Conservation (phyloP, 1,140 invertebrate species). For the Euborellia annulipes region DNA sequence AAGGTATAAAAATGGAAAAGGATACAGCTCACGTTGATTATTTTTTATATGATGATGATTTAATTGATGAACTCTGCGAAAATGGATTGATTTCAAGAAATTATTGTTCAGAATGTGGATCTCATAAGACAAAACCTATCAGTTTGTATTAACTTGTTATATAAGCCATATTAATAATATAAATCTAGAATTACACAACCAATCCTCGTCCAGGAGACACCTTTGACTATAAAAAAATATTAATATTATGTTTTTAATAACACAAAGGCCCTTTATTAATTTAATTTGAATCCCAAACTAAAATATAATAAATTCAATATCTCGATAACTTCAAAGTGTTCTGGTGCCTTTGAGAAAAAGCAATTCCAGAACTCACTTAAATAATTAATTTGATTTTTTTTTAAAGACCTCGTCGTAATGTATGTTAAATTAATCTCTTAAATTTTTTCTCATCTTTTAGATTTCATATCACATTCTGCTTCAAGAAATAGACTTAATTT, state of each 20-base stretch:
- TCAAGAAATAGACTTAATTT: conserved; percentile 40
- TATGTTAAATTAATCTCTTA: conserved; percentile 7
- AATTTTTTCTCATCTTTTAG: conserved; percentile 29
- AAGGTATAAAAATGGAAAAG: conserved; percentile 41
- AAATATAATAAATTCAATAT: no score
- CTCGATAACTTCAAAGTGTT: no score
- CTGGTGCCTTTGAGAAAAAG: no score
- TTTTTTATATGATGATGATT: conserved; percentile 50
- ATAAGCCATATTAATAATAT: conserved; percentile 4
- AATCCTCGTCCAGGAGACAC: background rate
- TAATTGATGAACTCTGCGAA: conserved; percentile 41
- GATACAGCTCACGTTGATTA: conserved; percentile 49
- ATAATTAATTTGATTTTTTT: no score
- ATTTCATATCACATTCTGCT: conserved; percentile 48
- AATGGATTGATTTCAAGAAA: conserved; percentile 39
- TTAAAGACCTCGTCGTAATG: no score
- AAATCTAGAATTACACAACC: conserved; percentile 3
- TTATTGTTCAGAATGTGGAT: conserved; percentile 48
- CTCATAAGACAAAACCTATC: conserved; percentile 36
- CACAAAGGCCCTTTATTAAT: no score
- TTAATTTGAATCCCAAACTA: no score
- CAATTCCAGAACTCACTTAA: no score
- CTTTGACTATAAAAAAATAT: background rate
- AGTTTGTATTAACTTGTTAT: conserved; percentile 29
- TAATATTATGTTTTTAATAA: no score